Evolutionary conservation across 2,113 vertebrate species (phyloP).

Genomic region (Megaceryle torquata): DNA sequence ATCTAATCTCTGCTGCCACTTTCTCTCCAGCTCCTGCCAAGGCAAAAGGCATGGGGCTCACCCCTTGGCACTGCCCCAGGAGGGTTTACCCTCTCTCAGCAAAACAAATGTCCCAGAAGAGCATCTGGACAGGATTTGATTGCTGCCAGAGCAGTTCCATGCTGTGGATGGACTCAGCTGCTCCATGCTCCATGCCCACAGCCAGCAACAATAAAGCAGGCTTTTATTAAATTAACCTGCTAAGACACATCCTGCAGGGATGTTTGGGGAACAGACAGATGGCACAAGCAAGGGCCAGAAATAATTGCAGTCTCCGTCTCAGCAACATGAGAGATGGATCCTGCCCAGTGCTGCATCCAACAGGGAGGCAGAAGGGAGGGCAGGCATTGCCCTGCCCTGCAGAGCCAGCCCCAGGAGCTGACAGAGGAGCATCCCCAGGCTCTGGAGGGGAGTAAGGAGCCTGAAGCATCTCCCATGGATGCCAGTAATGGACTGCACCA

Average conservation of each 20-base stretch:
- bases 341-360: not conserved
- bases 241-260: conserved; percentile 30
- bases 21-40: not conserved
- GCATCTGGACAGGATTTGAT: not conserved
- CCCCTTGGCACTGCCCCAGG: not conserved
- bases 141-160: not conserved
- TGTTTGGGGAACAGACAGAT: not conserved
- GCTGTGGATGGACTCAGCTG: not conserved
- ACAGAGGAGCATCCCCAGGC: not conserved
- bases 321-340: not conserved
- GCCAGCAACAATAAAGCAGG: conserved; percentile 25
- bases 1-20: not conserved
- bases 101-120: not conserved
- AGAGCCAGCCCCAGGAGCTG: not conserved
- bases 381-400: not conserved
- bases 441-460: not conserved
- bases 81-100: not conserved
- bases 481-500: not conserved
- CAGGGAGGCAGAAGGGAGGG: not conserved
- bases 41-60: not conserved
- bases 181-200: not conserved
- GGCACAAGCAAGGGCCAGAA: not conserved
- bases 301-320: not conserved
- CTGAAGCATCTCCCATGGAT: not conserved
- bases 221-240: conserved; percentile 44